Evolutionary conservation across 2,113 vertebrate genomes (phyloP), one percentile per base, ranked within the genome.

Genomic region (Uropsilus gracilis): DNA sequence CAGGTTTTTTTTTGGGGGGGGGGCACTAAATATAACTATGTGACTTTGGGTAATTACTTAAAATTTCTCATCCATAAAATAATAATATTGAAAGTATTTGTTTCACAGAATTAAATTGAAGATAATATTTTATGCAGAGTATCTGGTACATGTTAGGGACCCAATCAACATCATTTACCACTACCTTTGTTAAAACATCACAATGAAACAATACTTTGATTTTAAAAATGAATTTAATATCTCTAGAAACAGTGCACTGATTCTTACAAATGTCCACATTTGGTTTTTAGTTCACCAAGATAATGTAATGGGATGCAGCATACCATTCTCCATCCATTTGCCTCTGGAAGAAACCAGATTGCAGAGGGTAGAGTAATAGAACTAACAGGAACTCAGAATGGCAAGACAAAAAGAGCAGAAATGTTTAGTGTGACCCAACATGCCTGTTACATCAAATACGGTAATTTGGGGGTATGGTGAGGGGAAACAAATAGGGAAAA

Each of bases 171-270:
- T 72, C 8, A 9, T 88, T 81, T 68, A 86, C 26, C 24, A 37
- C 8, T 4, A 7, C 69, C 68, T 46, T 42, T 44, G 34, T 71
- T 86, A 75, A 97, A 92, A 22, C 61, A 97, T 72, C 72, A 95
- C 90, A 82, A 76, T 50, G 57, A 76, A 90, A 96, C 92, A 48
- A 37, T 50, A 95, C 59, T 96, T 92, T 77, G 96, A 96, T 98
- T 96, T 94, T 95, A 91, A 98, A 98, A 98, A 96, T 89, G 87
- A 97, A 97, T 98, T 98, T 98, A 98, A 98, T 98, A 94, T 98
- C 96, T 98, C 89, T 98, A 98, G 97, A 98, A 98, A 98, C 97
- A 98, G 97, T 98, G 97, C 97, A 98, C 96, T 97, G 95, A 95
- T 97, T 97, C n/a, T 98, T 98, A 98, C 98, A 98, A 98, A 98